Base-by-base conservation (phyloP, 2,888 invertebrate species). In the Sipha maydis region DNA sequence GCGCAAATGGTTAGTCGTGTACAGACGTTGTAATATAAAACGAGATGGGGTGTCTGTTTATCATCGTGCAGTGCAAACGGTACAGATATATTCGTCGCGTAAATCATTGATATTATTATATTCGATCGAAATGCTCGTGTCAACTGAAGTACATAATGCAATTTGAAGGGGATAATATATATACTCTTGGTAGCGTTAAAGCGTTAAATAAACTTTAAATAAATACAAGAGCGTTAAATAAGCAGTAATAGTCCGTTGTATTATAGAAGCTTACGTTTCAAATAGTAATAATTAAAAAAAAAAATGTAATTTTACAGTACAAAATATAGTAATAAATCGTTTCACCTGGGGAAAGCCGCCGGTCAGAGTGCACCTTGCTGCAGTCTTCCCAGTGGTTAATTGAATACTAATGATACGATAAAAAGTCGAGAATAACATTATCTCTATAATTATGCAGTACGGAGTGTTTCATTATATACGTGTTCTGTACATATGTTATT, bases 341-440 rank as follows among this genome's bases (percentile, higher is more conserved):
- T 61, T 41, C n/a, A 80, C 38, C 61, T 28, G 67, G 17, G 38
- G 38, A 41, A 38, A 67, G 8, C 34, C 69, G 14, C 25, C 69
- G 25, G 28, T 41, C 11, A 28, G 67, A 28, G 41, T 69, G 11
- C 7, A 9, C 2, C 2, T 0, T 14, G 48, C 1, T 48, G 25
- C n/a, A 38, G 61, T 38, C 38, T 25, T 61, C 3, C 21, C 9
- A 5, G 61, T 25, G 28, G 69, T 28, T 69, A 28, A 83, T 83
- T 83, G 83, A 83, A 73, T 83, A n/a, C 54, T 73, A 73, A 83
- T 34, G 54, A 56, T 73, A 83, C n/a, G 34, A 34, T 71, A 21
- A 31, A 71, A 73, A 28, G 73, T 56, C 25, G 54, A 54, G 14
- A 69, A 69, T 31, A 31, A 28, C 71, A 71, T 54, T 83, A 71